These are phyloP conservation scores for Carcina quercana DNA, from an alignment of 2,888 invertebrate species.

Conservation along the genomic window DNA sequence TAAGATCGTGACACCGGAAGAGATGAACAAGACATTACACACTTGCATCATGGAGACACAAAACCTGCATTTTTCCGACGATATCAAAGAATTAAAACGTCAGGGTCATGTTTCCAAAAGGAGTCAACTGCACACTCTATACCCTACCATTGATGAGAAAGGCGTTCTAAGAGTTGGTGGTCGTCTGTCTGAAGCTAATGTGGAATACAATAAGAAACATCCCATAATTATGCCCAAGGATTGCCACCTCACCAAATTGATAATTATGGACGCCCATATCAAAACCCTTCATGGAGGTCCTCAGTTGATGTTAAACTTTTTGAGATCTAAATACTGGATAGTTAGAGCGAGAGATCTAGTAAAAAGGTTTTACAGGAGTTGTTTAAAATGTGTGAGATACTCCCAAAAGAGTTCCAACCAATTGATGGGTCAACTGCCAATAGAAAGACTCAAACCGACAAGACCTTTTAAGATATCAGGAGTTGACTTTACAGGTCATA, in stretches of 20 bases:
- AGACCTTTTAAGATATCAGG: slow-evolving; percentile 15
- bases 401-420: background rate
- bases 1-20: background rate
- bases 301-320: slow-evolving; percentile 13
- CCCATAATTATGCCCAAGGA: slow-evolving; percentile 12
- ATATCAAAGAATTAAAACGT: background rate
- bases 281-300: slow-evolving; percentile 20
- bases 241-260: slow-evolving; percentile 8
- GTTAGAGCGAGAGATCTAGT: background rate
- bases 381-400: slow-evolving; percentile 13
- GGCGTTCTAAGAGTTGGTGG: slow-evolving; percentile 2
- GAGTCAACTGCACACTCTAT: background rate
- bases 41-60: background rate
- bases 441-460: slow-evolving; percentile 10
- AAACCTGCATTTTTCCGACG: background rate
- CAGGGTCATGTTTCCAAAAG: background rate
- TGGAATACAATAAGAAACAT: slow-evolving; percentile 8
- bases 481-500: slow-evolving; percentile 19
- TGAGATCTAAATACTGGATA: slow-evolving; percentile 13
- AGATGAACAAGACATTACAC: background rate
- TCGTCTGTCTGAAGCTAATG: background rate
- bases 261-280: slow-evolving; percentile 14
- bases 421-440: slow-evolving; percentile 18
- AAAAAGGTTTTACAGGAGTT: slow-evolving; percentile 10
- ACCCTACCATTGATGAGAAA: background rate